Percentiles rank a stretch among this genome's conserved stretches.
phyloP scores from a whole-genome alignment of 2,797 vertebrate genomes.

The Acanthurus leucopareius region DNA sequence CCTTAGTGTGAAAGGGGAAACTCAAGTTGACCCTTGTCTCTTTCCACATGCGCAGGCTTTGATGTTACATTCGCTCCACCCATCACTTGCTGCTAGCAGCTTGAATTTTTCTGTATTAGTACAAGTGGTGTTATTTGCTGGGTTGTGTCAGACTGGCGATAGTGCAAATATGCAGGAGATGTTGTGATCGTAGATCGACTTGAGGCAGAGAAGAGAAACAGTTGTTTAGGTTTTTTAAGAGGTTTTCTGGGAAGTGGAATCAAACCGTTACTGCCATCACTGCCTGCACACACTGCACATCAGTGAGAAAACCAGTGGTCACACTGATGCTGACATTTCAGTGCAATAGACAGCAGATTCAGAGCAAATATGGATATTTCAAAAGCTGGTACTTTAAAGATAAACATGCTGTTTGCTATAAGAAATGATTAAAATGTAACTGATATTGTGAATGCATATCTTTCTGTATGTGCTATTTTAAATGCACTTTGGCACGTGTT shows the following conservation, averaged over 20 bases:
- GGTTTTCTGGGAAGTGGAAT: conserved; percentile 4
- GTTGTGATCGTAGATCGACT: conserved; percentile 24
- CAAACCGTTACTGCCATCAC: background rate
- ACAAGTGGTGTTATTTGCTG: conserved; percentile 51
- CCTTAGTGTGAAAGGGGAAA: conserved; percentile 54
- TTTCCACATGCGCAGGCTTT: conserved; percentile 69
- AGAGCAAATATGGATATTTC: background rate
- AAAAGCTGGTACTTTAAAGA: background rate
- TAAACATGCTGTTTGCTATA: background rate
- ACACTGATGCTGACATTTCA: background rate
- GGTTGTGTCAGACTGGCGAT: conserved; percentile 43
- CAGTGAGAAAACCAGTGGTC: background rate
- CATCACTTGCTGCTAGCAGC: conserved; percentile 69
- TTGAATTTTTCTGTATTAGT: conserved; percentile 57
- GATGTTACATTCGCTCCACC: conserved; percentile 65
- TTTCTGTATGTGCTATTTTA: background rate
- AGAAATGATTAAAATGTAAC: too few relatives aligned
- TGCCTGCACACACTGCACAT: background rate
- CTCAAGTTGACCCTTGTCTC: conserved; percentile 47
- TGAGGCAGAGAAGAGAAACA: conserved; percentile 35
- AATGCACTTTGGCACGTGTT: background rate
- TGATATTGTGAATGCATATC: background rate
- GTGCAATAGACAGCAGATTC: background rate
- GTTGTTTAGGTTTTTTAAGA: conserved; percentile 1
- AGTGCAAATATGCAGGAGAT: conserved; percentile 54